phyloP scores from a whole-genome alignment of 2,797 vertebrate genomes.

The Chelon auratus region DNA sequence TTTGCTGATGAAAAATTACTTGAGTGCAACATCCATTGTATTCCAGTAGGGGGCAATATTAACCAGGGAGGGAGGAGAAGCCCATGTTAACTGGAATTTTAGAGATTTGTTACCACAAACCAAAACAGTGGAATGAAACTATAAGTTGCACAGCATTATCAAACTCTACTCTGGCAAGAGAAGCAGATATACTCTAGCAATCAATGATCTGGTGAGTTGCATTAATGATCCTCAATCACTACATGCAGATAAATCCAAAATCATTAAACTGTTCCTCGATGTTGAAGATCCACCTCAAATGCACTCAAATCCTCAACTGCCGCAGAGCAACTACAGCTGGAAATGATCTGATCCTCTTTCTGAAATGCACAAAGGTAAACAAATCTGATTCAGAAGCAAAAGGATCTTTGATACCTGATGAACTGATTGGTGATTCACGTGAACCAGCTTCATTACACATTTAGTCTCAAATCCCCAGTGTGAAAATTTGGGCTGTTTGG shows the following conservation, averaged over 20 bases:
- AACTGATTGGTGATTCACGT: slow-evolving; percentile 29
- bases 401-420: slow-evolving; percentile 35
- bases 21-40: not conserved
- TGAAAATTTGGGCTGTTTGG: slow-evolving; percentile 25
- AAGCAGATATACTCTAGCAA: not conserved
- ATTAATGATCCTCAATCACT: not conserved
- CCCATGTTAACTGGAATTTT: not conserved
- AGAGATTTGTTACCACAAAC: slow-evolving; percentile 31
- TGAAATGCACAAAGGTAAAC: slow-evolving; percentile 37
- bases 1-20: not conserved
- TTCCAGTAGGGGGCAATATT: slow-evolving; percentile 78
- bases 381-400: slow-evolving; percentile 29
- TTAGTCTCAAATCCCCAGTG: slow-evolving; percentile 30
- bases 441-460: slow-evolving; percentile 37
- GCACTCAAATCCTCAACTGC: slow-evolving; percentile 5
- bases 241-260: not conserved
- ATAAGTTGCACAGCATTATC: slow-evolving; percentile 15
- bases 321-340: slow-evolving; percentile 2
- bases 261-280: slow-evolving; percentile 19
- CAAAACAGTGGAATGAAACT: slow-evolving; percentile 15
- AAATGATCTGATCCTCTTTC: slow-evolving; percentile 24
- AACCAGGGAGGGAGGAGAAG: slow-evolving; percentile 43
- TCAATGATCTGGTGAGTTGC: not conserved
- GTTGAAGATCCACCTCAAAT: slow-evolving; percentile 13
- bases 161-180: slow-evolving; percentile 2